Percentiles rank a stretch among this genome's conserved stretches.
Evolutionary conservation across 2,113 vertebrate genomes (phyloP).

Genomic region (Lepisosteus oculatus): DNA sequence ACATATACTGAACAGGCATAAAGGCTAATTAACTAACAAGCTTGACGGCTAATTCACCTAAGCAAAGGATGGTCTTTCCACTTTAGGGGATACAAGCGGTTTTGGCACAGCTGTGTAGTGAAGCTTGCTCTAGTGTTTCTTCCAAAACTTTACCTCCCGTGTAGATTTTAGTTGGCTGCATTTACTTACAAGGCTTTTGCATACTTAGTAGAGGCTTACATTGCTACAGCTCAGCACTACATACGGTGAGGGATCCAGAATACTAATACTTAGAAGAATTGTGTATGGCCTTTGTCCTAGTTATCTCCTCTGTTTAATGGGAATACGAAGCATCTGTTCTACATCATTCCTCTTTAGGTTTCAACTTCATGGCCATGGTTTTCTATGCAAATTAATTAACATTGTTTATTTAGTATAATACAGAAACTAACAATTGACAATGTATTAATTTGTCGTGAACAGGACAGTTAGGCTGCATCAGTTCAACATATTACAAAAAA

Average conservation of each 20-base stretch:
- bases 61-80: constrained; percentile 62
- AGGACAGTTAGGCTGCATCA: too few species aligned
- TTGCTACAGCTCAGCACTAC: neutral
- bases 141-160: constrained; percentile 4
- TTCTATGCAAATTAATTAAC: too few species aligned
- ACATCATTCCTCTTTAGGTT: too few species aligned
- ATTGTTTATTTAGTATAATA: too few species aligned
- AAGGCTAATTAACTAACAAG: constrained; percentile 75
- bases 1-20: constrained; percentile 60
- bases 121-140: neutral
- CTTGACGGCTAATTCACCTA: constrained; percentile 72
- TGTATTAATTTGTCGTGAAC: too few species aligned
- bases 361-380: too few species aligned
- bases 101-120: constrained; percentile 3
- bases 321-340: too few species aligned
- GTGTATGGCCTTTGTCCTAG: neutral
- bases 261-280: neutral
- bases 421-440: too few species aligned
- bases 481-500: too few species aligned
- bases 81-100: neutral
- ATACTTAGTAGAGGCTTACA: neutral
- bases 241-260: neutral
- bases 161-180: neutral
- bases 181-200: neutral
- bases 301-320: too few species aligned